phyloP scores from a whole-genome alignment of 2,797 vertebrate species.

The Capromys pilorides region DNA sequence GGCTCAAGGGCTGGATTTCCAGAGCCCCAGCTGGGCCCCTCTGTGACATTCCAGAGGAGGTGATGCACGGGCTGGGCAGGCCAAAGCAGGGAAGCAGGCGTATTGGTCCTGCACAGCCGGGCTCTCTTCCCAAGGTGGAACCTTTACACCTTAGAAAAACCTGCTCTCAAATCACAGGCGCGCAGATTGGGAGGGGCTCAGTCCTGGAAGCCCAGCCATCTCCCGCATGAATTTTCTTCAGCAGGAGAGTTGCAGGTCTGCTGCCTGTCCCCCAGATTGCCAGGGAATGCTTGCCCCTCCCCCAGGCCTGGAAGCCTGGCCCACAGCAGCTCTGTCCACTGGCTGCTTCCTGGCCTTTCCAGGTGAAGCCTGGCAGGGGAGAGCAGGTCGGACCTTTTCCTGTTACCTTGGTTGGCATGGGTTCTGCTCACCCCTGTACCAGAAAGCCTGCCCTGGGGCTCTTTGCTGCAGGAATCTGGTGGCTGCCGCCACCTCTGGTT shows the following conservation, averaged over 20 bases:
- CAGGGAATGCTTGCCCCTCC: accelerated
- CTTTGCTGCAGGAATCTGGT: not conserved
- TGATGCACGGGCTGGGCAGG: not conserved
- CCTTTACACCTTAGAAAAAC: not conserved
- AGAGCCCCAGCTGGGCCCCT: not conserved
- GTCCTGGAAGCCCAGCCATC: not conserved
- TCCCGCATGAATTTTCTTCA: not conserved
- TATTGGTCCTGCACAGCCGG: not conserved
- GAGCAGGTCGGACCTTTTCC: not conserved
- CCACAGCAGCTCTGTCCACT: not conserved
- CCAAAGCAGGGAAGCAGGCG: not conserved
- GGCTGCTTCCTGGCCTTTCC: not conserved
- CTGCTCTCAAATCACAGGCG: not conserved
- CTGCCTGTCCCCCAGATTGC: not conserved
- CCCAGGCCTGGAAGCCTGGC: not conserved
- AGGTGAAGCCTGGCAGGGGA: not conserved
- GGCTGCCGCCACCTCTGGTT: not conserved
- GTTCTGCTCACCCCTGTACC: not conserved
- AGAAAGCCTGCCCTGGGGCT: not conserved
- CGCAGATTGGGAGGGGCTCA: not conserved
- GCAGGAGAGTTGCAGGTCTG: not conserved
- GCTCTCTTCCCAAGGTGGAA: not conserved
- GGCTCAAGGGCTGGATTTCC: not conserved
- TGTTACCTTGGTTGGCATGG: not conserved
- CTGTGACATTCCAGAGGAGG: not conserved